phyloP scores from a whole-genome alignment of 2,888 invertebrate species.

The Zeuzera pyrina region DNA sequence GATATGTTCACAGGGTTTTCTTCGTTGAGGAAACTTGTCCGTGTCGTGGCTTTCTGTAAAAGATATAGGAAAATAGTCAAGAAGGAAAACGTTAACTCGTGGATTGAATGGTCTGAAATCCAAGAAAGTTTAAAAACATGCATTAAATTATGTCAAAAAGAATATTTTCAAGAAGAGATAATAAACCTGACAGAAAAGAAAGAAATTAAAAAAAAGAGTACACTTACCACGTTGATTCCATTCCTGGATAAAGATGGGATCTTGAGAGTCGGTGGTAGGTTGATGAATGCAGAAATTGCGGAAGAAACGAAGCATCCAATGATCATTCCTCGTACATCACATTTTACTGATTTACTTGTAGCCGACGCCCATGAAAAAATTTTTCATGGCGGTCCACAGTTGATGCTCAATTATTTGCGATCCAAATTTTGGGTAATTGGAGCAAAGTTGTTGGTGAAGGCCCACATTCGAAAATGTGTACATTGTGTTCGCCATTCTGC shows the following conservation, averaged over 20 bases:
- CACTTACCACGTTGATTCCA: constrained; percentile 3
- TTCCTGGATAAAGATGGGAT: constrained; percentile 3
- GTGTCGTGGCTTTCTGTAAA: constrained; percentile 3
- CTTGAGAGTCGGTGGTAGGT: constrained; percentile 4
- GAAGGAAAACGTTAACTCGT: not conserved
- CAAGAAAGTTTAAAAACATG: not conserved
- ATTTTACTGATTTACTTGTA: constrained; percentile 3
- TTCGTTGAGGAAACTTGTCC: not conserved
- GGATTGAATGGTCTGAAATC: not conserved
- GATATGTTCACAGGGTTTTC: constrained; percentile 1
- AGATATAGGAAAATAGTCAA: not conserved
- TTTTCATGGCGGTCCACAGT: constrained; percentile 5
- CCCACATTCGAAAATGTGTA: constrained; percentile 3
- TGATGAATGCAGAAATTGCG: not conserved
- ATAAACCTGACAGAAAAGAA: not conserved
- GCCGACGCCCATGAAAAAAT: constrained; percentile 6
- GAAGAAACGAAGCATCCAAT: constrained; percentile 5
- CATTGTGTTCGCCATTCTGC: constrained; percentile 4
- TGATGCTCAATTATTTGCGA: constrained; percentile 4
- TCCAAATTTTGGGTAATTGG: constrained; percentile 6
- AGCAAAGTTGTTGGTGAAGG: constrained; percentile 1
- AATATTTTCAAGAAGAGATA: constrained; percentile 2
- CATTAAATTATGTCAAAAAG: not conserved
- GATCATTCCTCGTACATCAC: constrained; percentile 1
- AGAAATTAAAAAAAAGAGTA: constrained; percentile 1